phyloP scores from a whole-genome alignment of 2,888 invertebrate species.

The Heterodera filipjevi region DNA sequence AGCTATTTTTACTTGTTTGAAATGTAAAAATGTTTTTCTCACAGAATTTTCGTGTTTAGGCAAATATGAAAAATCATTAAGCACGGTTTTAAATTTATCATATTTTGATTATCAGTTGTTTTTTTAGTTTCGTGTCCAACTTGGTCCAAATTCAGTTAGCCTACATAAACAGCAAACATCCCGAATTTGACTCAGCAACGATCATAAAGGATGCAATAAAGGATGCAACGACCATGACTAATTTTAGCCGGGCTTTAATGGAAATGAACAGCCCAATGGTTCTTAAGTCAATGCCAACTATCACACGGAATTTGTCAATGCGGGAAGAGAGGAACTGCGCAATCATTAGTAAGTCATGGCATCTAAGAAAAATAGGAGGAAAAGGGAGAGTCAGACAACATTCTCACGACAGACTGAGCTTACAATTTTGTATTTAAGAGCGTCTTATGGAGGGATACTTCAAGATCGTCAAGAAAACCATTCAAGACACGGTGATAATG shows the following conservation, averaged over 20 bases:
- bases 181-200: constrained; percentile 94
- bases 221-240: no score
- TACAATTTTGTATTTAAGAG: constrained; percentile 77
- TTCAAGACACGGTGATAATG: constrained; percentile 80
- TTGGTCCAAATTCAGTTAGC: constrained; percentile 94
- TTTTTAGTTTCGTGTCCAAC: constrained; percentile 86
- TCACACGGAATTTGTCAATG: constrained; percentile 50
- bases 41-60: no score
- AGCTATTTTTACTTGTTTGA: no score
- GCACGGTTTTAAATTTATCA: no score
- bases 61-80: no score
- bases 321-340: constrained; percentile 60
- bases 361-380: no score
- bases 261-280: background rate
- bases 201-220: constrained; percentile 81
- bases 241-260: no score
- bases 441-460: constrained; percentile 96
- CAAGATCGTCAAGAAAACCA: constrained; percentile 95
- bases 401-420: no score
- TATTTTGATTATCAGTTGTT: no score
- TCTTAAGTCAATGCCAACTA: background rate
- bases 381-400: background rate
- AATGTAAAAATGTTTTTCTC: no score
- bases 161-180: constrained; percentile 99
- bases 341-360: constrained; percentile 51